phyloP scores from a whole-genome alignment of 2,888 invertebrate genomes.

The Hirtodrosophila cameraria region DNA sequence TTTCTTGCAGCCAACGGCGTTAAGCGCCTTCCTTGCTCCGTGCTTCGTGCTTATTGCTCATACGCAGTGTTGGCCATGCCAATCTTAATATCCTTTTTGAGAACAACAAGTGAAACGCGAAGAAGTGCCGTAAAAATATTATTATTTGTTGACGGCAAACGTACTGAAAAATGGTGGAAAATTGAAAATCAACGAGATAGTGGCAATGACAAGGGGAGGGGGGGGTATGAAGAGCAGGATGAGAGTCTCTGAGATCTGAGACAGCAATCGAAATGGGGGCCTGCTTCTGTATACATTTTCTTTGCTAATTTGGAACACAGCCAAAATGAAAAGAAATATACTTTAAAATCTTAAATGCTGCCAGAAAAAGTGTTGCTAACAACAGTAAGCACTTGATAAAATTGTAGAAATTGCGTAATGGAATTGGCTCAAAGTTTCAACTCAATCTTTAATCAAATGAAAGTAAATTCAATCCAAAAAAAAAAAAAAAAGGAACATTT shows the following conservation, averaged over 20 bases:
- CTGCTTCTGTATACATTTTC: constrained; percentile 49
- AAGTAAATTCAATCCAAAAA: too few species aligned
- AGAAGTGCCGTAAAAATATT: constrained; percentile 13
- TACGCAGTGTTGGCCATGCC: constrained; percentile 48
- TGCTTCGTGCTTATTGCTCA: constrained; percentile 49
- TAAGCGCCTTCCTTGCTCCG: constrained; percentile 16
- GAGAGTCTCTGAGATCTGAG: background rate
- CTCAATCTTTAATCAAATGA: too few species aligned
- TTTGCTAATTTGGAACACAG: constrained; percentile 71
- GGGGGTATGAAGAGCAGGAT: too few species aligned
- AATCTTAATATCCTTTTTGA: constrained; percentile 11
- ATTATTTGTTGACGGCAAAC: constrained; percentile 40
- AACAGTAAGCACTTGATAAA: constrained; percentile 54
- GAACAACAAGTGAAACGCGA: constrained; percentile 21
- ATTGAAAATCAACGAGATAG: constrained; percentile 63
- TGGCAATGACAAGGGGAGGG: constrained; percentile 8
- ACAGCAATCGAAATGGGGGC: constrained; percentile 29
- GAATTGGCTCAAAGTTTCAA: too few species aligned
- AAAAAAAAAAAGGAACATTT: too few species aligned
- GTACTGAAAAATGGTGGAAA: constrained; percentile 49
- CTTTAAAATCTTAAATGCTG: constrained; percentile 37
- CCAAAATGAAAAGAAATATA: constrained; percentile 65
- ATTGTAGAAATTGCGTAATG: too few species aligned
- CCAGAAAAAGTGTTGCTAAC: constrained; percentile 23
- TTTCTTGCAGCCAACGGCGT: constrained; percentile 21